Percentiles rank a stretch among this genome's conserved stretches.
phyloP scores from a whole-genome alignment of 2,888 invertebrate species.

The Kryphioiulus occultus region DNA sequence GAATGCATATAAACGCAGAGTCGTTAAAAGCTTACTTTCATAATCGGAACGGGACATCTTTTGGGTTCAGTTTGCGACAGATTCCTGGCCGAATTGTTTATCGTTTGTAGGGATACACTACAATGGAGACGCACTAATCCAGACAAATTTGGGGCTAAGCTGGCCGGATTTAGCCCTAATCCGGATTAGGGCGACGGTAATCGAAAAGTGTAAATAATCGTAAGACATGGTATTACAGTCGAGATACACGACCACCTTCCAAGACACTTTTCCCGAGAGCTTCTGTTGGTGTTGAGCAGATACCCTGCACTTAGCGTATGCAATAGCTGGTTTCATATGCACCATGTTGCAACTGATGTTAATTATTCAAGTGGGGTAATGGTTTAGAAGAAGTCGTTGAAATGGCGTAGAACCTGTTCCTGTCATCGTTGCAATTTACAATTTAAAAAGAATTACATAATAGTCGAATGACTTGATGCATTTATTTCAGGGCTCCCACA shows the following conservation, averaged over 20 bases:
- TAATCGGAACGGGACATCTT: neutral
- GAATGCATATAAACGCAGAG: neutral
- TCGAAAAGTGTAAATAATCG: neutral
- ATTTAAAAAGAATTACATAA: too few species aligned
- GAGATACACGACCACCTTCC: neutral
- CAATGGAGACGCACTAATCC: neutral
- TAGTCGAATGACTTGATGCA: too few species aligned
- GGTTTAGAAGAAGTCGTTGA: too few species aligned
- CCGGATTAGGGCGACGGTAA: neutral
- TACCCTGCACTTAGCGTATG: too few species aligned
- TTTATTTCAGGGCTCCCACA: too few species aligned
- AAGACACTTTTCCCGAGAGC: too few species aligned
- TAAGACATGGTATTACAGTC: neutral
- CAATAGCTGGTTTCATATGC: too few species aligned
- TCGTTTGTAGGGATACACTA: neutral
- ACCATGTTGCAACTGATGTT: too few species aligned
- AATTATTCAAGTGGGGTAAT: too few species aligned
- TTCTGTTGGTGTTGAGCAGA: too few species aligned
- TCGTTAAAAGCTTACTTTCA: neutral
- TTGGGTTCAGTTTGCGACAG: neutral
- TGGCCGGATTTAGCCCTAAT: neutral
- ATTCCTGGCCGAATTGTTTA: neutral
- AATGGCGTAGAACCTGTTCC: too few species aligned
- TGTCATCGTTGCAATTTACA: too few species aligned
- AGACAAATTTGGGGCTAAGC: slow-evolving; percentile 4